These are phyloP conservation scores for Cordilura impudica DNA, from an alignment of 2,888 invertebrate genomes.

Conservation along the genomic window DNA sequence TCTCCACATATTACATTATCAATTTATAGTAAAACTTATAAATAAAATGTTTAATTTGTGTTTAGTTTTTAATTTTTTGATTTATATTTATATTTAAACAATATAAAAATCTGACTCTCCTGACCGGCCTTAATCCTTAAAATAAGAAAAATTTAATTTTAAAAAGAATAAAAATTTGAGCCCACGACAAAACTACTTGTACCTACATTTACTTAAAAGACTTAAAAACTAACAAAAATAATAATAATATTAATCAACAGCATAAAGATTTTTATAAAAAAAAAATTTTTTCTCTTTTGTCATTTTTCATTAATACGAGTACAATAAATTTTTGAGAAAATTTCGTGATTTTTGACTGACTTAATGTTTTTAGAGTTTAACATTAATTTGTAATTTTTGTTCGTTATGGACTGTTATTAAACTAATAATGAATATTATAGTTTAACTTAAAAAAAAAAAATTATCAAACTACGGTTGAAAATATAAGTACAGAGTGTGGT, in stretches of 20 bases:
- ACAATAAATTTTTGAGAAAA: constrained; percentile 22
- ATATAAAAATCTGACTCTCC: constrained; percentile 55
- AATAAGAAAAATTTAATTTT: constrained; percentile 26
- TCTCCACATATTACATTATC: constrained; percentile 48
- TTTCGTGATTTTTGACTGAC: background rate
- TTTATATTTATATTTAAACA: constrained; percentile 1
- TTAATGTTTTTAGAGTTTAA: background rate
- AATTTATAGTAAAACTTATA: constrained; percentile 50
- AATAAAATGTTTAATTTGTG: constrained; percentile 25
- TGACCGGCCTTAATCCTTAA: constrained; percentile 62
- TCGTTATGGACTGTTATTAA: constrained; percentile 6
- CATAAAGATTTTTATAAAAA: constrained; percentile 24
- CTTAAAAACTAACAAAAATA: constrained; percentile 36
- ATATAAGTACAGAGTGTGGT: constrained; percentile 9
- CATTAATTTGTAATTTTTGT: background rate
- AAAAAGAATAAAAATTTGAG: constrained; percentile 30
- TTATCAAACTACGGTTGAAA: background rate
- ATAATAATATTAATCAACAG: constrained; percentile 46
- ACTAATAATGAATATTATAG: background rate
- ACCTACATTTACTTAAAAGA: constrained; percentile 34
- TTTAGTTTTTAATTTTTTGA: constrained; percentile 9
- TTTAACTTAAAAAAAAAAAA: no score
- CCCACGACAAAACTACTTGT: constrained; percentile 35
- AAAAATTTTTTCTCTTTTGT: constrained; percentile 1
- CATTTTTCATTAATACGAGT: constrained; percentile 12